Evolutionary conservation across 2,888 invertebrate species (phyloP).

Genomic region (Pilophorus perplexus): DNA sequence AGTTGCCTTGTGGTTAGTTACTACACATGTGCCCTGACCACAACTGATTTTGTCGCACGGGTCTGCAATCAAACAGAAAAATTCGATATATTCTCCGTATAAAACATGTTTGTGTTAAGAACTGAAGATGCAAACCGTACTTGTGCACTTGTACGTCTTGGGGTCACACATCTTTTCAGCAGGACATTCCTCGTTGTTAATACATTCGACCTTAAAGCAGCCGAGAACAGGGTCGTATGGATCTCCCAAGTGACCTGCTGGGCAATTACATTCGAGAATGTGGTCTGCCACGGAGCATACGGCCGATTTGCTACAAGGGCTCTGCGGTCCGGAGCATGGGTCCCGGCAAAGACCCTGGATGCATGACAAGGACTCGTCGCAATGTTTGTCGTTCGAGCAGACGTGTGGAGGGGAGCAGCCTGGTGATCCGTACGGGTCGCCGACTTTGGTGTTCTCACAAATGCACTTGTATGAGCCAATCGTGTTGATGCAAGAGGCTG

Average conservation of each 20-base stretch:
- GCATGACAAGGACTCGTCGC: conserved; percentile 73
- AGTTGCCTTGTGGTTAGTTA: conserved; percentile 66
- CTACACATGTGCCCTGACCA: conserved; percentile 75
- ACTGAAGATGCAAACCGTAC: too few species aligned
- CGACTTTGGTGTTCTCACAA: conserved; percentile 76
- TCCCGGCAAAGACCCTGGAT: conserved; percentile 74
- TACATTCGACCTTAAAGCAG: conserved; percentile 86
- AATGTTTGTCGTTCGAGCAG: conserved; percentile 71
- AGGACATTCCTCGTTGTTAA: conserved; percentile 72
- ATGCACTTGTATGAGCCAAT: conserved; percentile 77
- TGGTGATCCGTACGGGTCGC: conserved; percentile 66
- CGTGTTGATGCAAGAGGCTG: conserved; percentile 74
- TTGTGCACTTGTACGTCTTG: conserved; percentile 73
- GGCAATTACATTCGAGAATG: conserved; percentile 70
- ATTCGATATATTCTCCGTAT: too few species aligned
- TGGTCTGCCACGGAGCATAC: conserved; percentile 72
- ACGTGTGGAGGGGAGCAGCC: conserved; percentile 76
- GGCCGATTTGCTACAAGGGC: conserved; percentile 74
- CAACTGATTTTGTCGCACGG: conserved; percentile 77
- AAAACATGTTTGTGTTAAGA: too few species aligned
- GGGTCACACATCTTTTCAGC: conserved; percentile 72
- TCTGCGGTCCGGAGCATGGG: conserved; percentile 65
- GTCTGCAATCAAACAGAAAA: conserved; percentile 56
- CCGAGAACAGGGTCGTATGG: conserved; percentile 72
- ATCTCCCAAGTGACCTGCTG: conserved; percentile 78